Conservation (phyloP, 2,113 vertebrate species). For the Tragelaphus imberbis region DNA sequence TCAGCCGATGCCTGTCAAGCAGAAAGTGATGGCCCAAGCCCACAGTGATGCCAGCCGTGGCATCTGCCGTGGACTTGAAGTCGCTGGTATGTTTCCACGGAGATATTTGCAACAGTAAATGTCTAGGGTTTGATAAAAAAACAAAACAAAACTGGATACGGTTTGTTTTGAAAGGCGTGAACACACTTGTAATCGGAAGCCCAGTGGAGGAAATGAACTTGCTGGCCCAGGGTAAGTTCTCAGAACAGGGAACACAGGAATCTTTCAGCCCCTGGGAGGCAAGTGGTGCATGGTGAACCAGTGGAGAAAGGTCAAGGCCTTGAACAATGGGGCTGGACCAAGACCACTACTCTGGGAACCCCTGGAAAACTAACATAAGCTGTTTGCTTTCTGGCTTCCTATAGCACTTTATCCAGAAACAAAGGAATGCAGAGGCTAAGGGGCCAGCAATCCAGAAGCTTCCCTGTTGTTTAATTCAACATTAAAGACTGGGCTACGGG, state of each 20-base stretch:
- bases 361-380: not conserved
- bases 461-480: not conserved
- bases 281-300: not conserved
- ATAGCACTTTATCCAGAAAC: not conserved
- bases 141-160: not conserved
- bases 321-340: not conserved
- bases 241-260: not conserved
- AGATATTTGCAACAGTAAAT: not conserved
- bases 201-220: not conserved
- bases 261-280: not conserved
- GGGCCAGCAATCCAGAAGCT: not conserved
- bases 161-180: conserved; percentile 52
- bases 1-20: conserved; percentile 49
- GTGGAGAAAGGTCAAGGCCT: conserved; percentile 26
- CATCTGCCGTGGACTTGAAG: not conserved
- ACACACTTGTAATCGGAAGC: not conserved
- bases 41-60: conserved; percentile 22
- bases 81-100: conserved; percentile 51
- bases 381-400: not conserved
- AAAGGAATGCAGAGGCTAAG: not conserved
- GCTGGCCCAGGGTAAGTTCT: not conserved
- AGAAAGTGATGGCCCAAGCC: conserved; percentile 43
- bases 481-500: not conserved
- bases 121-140: conserved; percentile 46
- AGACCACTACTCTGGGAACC: not conserved